Evolutionary conservation across 2,113 vertebrate genomes (phyloP).

Genomic region (Cryptotis parvus): DNA sequence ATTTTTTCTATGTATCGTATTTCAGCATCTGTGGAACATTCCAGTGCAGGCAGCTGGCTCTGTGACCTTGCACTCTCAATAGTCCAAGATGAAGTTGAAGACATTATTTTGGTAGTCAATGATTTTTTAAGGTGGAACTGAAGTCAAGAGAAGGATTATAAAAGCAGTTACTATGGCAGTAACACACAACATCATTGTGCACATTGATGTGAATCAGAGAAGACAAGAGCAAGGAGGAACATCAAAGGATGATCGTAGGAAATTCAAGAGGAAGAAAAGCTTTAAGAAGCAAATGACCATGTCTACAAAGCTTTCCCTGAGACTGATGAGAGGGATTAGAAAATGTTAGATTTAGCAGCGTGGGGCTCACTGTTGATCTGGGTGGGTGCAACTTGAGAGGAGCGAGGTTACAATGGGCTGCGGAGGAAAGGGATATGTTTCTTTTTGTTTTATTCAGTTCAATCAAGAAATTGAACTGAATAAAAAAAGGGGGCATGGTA

Average conservation of each 20-base stretch:
- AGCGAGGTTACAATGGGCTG: not conserved
- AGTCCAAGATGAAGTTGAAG: not conserved
- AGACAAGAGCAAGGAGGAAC: not conserved
- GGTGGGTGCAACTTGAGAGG: not conserved
- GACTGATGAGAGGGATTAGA: not conserved
- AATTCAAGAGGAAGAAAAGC: not conserved
- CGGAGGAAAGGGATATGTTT: not conserved
- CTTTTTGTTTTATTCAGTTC: too few relatives aligned
- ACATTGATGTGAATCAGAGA: not conserved
- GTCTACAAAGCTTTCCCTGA: not conserved
- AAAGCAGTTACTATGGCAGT: too few relatives aligned
- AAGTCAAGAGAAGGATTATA: not conserved
- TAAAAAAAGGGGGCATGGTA: not conserved
- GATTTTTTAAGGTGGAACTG: not conserved
- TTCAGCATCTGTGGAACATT: not conserved
- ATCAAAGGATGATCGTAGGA: not conserved
- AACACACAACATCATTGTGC: not conserved
- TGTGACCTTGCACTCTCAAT: not conserved
- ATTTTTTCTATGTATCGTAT: not conserved
- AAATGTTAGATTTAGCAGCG: not conserved
- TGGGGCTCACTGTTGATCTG: not conserved
- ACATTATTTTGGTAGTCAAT: not conserved
- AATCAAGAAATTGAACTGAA: conserved; percentile 35
- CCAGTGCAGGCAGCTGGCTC: not conserved
- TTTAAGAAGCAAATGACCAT: conserved; percentile 31